Base-by-base conservation (phyloP, 53 echinoderm and acorn worm species). In the Antedon mediterranea region DNA sequence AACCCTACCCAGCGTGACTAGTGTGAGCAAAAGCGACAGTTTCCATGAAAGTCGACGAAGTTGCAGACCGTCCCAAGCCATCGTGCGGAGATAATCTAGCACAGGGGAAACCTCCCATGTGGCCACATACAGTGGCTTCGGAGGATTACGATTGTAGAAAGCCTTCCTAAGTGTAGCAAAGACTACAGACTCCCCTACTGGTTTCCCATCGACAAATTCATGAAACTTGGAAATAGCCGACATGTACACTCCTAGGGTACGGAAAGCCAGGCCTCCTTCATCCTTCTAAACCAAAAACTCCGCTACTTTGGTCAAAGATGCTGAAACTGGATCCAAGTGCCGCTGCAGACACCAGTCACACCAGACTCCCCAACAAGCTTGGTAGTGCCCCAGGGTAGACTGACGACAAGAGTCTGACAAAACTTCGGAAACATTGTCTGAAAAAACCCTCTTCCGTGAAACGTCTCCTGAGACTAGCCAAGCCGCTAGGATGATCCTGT, bases 381-480 rank as follows among this genome's bases (percentile, higher is more conserved):
- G 57, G 57, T 57, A 57, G 26, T 57, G 57, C 23, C 57, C 57
- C 57, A 57, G 20, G 57, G 57, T 42, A 15, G 29, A n/a, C 18
- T 71, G 31, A 11, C 27, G n/a, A 32, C 74, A 32, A 4, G 32
- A 70, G 27, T 75, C 29, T 20, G 81, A 43, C 57, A 43, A 28
- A 0, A 29, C 70, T 23, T 75, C 29, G 27, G 81, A 75, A 32
- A 75, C 75, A 13, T 9, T n/a, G 13, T 30, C 29, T 70, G 75
- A 44, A 43, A n/a, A 74, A 20, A 11, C 43, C 78, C 27, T 33
- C 71, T 34, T 71, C 9, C 0, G 27, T 14, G 11, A 43, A 72
- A 30, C 14, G 30, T 78, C 34, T n/a, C 83, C 83, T 73, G 74
- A 78, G 29, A 78, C n/a, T 34, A 41, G 23, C 74, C 78, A 78